Conservation (phyloP, 2,797 vertebrate genomes). For the Cryptoprocta ferox region DNA sequence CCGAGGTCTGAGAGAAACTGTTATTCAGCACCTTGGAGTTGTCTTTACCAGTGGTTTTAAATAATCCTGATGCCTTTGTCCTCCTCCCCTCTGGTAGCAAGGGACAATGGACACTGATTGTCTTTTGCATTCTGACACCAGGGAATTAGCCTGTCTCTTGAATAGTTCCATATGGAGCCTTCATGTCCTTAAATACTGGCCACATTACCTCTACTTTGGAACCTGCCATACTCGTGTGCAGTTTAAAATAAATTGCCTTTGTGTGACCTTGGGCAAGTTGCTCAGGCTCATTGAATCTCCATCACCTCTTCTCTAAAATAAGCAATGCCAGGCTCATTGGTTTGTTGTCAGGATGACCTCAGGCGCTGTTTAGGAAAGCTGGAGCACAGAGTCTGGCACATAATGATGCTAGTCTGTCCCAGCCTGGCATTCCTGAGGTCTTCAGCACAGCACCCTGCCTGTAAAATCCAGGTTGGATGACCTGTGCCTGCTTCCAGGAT, state of each 20-base stretch:
- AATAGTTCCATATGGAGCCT: neutral
- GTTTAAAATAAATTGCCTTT: constrained; percentile 27
- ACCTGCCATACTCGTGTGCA: neutral
- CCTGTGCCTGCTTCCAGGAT: neutral
- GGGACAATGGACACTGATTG: neutral
- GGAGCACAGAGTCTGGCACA: neutral
- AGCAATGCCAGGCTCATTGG: neutral
- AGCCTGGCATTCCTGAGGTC: neutral
- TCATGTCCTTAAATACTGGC: neutral
- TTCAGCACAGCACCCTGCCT: neutral
- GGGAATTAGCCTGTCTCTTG: neutral
- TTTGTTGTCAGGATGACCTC: neutral
- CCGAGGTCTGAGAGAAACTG: neutral
- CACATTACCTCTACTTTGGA: neutral
- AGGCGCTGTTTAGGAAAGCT: neutral
- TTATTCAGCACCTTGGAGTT: neutral
- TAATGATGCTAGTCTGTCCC: neutral
- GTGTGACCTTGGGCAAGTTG: neutral
- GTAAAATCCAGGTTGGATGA: neutral
- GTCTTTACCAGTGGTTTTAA: neutral
- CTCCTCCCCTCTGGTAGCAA: neutral
- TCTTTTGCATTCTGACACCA: neutral
- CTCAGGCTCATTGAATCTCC: neutral
- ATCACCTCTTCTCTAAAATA: constrained; percentile 34
- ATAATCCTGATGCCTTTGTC: neutral